Conservation (phyloP, 1,140 invertebrate species). For the Camponotus floridanus region DNA sequence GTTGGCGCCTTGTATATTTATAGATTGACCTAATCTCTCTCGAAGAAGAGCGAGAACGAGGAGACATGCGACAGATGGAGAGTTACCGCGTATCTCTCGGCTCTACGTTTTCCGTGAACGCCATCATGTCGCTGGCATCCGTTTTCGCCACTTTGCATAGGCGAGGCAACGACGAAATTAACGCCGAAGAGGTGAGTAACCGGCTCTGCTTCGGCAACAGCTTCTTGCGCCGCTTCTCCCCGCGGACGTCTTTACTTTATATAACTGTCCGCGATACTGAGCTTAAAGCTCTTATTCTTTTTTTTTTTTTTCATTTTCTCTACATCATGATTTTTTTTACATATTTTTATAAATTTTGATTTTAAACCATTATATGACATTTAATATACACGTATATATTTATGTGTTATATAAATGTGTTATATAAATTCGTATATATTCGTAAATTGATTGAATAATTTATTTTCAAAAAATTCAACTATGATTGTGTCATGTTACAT, state of each 20-base stretch:
- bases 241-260: background rate
- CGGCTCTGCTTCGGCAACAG: constrained; percentile 65
- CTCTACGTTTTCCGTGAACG: constrained; percentile 72
- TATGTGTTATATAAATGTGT: no score
- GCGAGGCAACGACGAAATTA: constrained; percentile 75
- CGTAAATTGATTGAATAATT: background rate
- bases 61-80: constrained; percentile 27
- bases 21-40: constrained; percentile 81
- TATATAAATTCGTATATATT: background rate
- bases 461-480: background rate
- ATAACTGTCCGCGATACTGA: background rate
- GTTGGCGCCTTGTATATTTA: constrained; percentile 81
- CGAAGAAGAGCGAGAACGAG: constrained; percentile 10
- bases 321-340: background rate
- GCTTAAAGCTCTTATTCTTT: background rate
- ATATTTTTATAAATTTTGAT: background rate
- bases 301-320: background rate
- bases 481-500: background rate
- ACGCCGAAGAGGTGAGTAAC: constrained; percentile 77
- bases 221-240: background rate
- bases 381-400: background rate
- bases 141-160: constrained; percentile 65
- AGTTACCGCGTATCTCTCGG: constrained; percentile 35
- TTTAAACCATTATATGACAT: background rate
- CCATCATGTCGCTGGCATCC: constrained; percentile 72